Evolutionary conservation across 23 tunicate genomes (phyloP).

Genomic region (Aplidium turbinatum): DNA sequence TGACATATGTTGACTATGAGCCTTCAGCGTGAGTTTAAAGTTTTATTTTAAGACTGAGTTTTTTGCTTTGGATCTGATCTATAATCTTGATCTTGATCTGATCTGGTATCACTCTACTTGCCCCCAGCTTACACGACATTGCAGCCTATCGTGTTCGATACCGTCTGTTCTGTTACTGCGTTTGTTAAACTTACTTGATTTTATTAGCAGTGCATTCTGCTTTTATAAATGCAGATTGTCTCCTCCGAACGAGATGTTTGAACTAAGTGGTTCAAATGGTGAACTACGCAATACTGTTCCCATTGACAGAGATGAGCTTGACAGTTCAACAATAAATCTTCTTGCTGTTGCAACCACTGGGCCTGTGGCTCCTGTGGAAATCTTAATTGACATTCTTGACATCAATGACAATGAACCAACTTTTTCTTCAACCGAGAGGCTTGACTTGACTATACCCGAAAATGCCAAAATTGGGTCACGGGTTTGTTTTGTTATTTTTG

Average conservation of each 20-base stretch:
- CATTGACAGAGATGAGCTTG: conserved; percentile 71
- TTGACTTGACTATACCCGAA: conserved; percentile 49
- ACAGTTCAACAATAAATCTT: conserved; percentile 49
- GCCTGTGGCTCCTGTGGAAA: conserved; percentile 48
- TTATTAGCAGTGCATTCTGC: too few relatives aligned
- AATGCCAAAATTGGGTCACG: conserved; percentile 34
- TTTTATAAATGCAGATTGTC: conserved; percentile 37
- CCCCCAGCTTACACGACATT: too few relatives aligned
- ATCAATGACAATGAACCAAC: conserved; percentile 77
- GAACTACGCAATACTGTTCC: conserved; percentile 29
- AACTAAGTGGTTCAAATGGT: conserved; percentile 46
- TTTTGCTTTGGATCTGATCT: too few relatives aligned
- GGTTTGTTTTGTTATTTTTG: conserved; percentile 34
- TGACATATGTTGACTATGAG: too few relatives aligned
- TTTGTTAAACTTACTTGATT: too few relatives aligned
- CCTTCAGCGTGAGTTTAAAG: too few relatives aligned
- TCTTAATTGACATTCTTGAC: conserved; percentile 49
- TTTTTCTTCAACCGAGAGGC: conserved; percentile 34
- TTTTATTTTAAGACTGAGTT: too few relatives aligned
- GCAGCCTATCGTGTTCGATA: too few relatives aligned
- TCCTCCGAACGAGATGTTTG: conserved; percentile 27
- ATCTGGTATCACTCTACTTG: too few relatives aligned
- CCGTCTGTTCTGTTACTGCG: too few relatives aligned
- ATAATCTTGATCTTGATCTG: too few relatives aligned
- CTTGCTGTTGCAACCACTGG: conserved; percentile 32